Base-by-base conservation (phyloP, 2,797 vertebrate genomes). In the Apogon hyalosoma region DNA sequence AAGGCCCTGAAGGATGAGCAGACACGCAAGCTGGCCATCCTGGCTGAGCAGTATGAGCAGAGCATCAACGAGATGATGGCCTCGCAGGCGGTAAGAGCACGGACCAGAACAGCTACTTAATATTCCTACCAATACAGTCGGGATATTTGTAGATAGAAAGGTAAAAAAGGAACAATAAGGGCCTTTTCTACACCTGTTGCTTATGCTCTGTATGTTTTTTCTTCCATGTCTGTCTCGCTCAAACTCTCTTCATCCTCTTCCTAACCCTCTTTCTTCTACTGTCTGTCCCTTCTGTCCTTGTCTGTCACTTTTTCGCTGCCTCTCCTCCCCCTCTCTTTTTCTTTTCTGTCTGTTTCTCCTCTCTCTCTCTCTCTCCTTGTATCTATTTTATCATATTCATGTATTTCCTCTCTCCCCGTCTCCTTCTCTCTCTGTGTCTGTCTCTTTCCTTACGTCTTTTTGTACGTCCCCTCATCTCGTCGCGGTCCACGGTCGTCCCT, bases 41-140 rank as follows among this genome's bases (percentile, higher is more conserved):
- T 97, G 79, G 96, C 96, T 0, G 96, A 97, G 89, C 96, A 97
- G 71, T 97, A 99, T 0, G 98, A 99, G 92, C 97, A 99, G 95
- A 99, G 97, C 93, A 99, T 99, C 94, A 99, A 99, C 1, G 97
- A 98, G 92, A 99, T 99, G 98, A 99, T 99, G 97, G 97, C 97
- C 68, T 98, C 97, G 0, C 98, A 99, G 89, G 98, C 98, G 93
- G 97, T 99, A 89, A 94, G 95, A 15, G 6, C 45, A 63, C 38
- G 39, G 8, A 42, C 2, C 8, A 7, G 2, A 12, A 9, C 6
- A 21, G 24, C 19, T 2, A 40, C n/a, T 12, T 45, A 1, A 46
- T 18, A 5, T 36, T 72, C 4, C 1, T 48, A 4, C 28, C 3
- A 65, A 49, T 42, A 11, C 43, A 46, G 33, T 15, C 4, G n/a